phyloP scores from a whole-genome alignment of 2,888 invertebrate species.

The Beris chalybata region DNA sequence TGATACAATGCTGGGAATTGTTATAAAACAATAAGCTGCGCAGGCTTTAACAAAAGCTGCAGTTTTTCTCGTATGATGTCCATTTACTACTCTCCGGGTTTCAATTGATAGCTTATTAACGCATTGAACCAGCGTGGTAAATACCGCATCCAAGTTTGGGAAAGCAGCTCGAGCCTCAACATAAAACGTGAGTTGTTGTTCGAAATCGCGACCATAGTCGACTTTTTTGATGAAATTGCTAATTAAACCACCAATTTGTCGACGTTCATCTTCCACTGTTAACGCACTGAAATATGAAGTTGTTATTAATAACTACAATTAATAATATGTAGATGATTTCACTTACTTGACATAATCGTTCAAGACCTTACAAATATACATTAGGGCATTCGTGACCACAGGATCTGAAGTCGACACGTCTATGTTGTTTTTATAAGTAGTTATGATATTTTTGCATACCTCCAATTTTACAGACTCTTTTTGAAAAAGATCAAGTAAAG shows the following conservation, averaged over 20 bases:
- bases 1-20: slow-evolving; percentile 90
- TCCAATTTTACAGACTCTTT: slow-evolving; percentile 80
- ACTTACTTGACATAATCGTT: slow-evolving; percentile 92
- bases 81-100: slow-evolving; percentile 68
- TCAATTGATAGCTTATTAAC: slow-evolving; percentile 79
- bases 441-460: slow-evolving; percentile 79
- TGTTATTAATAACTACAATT: background rate
- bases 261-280: slow-evolving; percentile 89
- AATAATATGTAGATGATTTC: background rate
- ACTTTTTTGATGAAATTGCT: slow-evolving; percentile 79
- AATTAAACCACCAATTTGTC: slow-evolving; percentile 81
- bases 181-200: slow-evolving; percentile 90
- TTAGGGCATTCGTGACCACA: slow-evolving; percentile 83
- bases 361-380: slow-evolving; percentile 84
- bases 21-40: slow-evolving; percentile 93
- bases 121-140: slow-evolving; percentile 83
- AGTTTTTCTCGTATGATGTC: slow-evolving; percentile 77
- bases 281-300: slow-evolving; percentile 68
- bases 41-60: slow-evolving; percentile 90
- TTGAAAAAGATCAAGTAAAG: slow-evolving; percentile 86
- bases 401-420: slow-evolving; percentile 66
- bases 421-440: slow-evolving; percentile 63
- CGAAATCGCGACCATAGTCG: slow-evolving; percentile 82
- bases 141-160: slow-evolving; percentile 85
- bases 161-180: slow-evolving; percentile 90